Base-by-base conservation (phyloP, 1,140 invertebrate genomes). In the Drosophila elegans region DNA sequence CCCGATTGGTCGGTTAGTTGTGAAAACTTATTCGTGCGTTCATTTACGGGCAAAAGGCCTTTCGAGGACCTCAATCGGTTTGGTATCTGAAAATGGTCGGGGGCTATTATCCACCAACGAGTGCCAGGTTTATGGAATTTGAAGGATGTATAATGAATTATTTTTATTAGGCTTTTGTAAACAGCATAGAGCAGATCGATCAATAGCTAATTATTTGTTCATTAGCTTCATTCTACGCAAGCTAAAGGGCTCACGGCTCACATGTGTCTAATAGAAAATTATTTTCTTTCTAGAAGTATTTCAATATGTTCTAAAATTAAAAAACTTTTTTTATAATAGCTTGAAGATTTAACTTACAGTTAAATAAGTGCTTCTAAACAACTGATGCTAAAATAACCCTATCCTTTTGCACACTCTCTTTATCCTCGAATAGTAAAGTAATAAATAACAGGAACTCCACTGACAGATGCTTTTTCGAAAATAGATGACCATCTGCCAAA, bases 21-120 rank as follows among this genome's bases (percentile, higher is more conserved):
- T 56, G 61, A 63, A 68, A 56, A 78, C 67, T 78, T 78, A 85
- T 86, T 85, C 68, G 66, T 78, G 69, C 83, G 39, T 72, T 44
- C 61, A 85, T 74, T 85, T 85, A 64, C 77, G 41, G 13, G 81
- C 69, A 67, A 64, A 56, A 49, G 55, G 51, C 53, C 74, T 51
- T 72, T 79, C 57, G 73, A 78, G 71, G 52, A 29, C 44, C 54
- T 45, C 56, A 44, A 60, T 41, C 34, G 32, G 38, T 51, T 51
- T 16, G 32, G 36, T 34, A 55, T 46, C 13, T 39, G 4, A 64
- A 27, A 16, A 27, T 44, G 34, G 25, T 6, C 44, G n/a, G 32
- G 12, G 52, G 3, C 3, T 7, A 32, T 38, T 46, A 41, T 38
- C 41, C 32, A 29, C 10, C 25, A n/a, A 38, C 12, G 4, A 16